Percentiles rank a stretch among this genome's conserved stretches.
phyloP scores from a whole-genome alignment of 2,113 vertebrate species.

The Colossoma macropomum region DNA sequence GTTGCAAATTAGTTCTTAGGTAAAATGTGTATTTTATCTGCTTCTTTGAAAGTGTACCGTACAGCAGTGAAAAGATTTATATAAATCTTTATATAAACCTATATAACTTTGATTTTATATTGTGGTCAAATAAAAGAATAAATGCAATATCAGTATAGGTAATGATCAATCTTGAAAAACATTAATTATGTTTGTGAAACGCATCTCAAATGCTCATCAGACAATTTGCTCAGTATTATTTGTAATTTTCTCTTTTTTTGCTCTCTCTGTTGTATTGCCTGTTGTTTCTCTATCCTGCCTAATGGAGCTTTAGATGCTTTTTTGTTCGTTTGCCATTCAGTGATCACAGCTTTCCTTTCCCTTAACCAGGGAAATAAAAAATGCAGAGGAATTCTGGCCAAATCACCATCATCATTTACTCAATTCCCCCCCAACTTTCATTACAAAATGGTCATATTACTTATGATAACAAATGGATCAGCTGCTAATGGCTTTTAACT shows the following conservation, averaged over 20 bases:
- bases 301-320: too few relatives aligned
- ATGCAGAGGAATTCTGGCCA: neutral
- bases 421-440: neutral
- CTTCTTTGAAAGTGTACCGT: neutral
- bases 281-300: too few relatives aligned
- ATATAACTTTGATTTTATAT: neutral
- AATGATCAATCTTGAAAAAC: neutral
- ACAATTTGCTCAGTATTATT: neutral
- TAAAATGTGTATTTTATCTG: neutral
- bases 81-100: too few relatives aligned
- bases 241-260: neutral
- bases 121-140: neutral
- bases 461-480: neutral
- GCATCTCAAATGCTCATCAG: too few relatives aligned
- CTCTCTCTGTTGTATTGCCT: too few relatives aligned
- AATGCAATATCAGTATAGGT: neutral
- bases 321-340: too few relatives aligned
- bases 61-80: neutral
- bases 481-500: constrained; percentile 12
- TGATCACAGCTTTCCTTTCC: too few relatives aligned
- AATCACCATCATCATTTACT: neutral
- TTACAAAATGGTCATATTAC: neutral
- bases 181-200: neutral
- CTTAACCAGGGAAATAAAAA: neutral
- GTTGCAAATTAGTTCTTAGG: too few relatives aligned